Base-by-base conservation (phyloP, 2,888 invertebrate genomes). In the Zelleria hepariella region DNA sequence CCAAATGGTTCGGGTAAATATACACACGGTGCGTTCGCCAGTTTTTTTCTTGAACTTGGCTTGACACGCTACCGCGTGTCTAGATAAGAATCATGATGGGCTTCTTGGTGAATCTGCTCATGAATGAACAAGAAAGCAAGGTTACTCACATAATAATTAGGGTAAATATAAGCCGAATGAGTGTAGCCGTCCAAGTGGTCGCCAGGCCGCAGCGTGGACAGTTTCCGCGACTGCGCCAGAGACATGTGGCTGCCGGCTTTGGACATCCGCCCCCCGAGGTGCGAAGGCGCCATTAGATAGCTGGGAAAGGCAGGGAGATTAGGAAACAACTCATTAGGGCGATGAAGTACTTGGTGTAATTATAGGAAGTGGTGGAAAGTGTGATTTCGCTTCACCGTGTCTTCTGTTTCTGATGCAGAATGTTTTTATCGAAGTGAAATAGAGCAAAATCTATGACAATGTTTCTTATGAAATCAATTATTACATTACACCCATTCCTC, bases 241-340 rank as follows among this genome's bases (percentile, higher is more conserved):
- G 92, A 92, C 72, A 92, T 76, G 69, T 92, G 92, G 65, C 92
- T 92, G 64, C 92, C 93, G 5, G 92, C 90, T 71, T 92, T 92
- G 0, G 92, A 92, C 79, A 90, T 86, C 10, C 92, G 90, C 24
- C 91, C 89, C 59, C 90, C 90, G 58, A 90, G 75, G 68, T 89
- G 88, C 2, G 89, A 90, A 23, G 82, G 76, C 51, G 88, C 78
- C 81, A 89, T 82, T 59, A 89, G 69, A 66, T 89, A 87, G 70
- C 89, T 89, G 69, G 3, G 72, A 70, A 5, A 58, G 58, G 52
- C 6, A n/a, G 42, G 26, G 60, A 57, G 48, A 20, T 49, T 49
- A 20, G 49, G 49, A 42, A 42, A 42, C 15, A 1, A 42, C 15
- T 42, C 7, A 32, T 10, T 42, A n/a, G n/a, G n/a, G n/a, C 42